A percentile compares a stretch with the other conserved stretches of the same genome.
Evolutionary conservation across 2,888 invertebrate genomes (phyloP).

Genomic region (Aspidapion aeneum): DNA sequence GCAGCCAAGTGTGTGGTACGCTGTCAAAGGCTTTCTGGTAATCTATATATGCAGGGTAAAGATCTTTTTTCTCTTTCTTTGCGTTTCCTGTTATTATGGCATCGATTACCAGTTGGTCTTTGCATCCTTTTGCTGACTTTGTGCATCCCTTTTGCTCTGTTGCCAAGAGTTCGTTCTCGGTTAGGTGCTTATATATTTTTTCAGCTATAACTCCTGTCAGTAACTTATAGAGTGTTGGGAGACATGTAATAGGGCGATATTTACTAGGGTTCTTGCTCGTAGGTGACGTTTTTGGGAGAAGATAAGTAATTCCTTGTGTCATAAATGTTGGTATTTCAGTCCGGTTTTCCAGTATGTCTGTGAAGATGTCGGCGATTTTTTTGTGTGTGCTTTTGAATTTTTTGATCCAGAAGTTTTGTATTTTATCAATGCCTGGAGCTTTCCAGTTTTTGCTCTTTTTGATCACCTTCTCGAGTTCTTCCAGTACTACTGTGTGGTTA

Average conservation of each 20-base stretch:
- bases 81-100: background rate
- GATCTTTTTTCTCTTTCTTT: background rate
- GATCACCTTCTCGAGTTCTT: too few species aligned
- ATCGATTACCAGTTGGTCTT: background rate
- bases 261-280: background rate
- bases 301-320: too few species aligned
- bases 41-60: background rate
- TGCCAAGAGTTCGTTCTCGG: background rate
- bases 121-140: background rate
- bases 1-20: constrained; percentile 3
- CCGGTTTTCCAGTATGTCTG: background rate
- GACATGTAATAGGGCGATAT: background rate
- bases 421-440: background rate
- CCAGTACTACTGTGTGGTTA: too few species aligned
- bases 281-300: background rate
- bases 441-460: background rate
- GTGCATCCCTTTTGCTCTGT: constrained; percentile 5
- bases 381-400: background rate
- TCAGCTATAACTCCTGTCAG: background rate
- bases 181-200: background rate
- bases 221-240: background rate
- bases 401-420: background rate
- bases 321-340: background rate
- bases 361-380: background rate
- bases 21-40: constrained; percentile 5